Base-by-base conservation (phyloP, 2,888 invertebrate species). In the Sinodicranocentrus sp. region DNA sequence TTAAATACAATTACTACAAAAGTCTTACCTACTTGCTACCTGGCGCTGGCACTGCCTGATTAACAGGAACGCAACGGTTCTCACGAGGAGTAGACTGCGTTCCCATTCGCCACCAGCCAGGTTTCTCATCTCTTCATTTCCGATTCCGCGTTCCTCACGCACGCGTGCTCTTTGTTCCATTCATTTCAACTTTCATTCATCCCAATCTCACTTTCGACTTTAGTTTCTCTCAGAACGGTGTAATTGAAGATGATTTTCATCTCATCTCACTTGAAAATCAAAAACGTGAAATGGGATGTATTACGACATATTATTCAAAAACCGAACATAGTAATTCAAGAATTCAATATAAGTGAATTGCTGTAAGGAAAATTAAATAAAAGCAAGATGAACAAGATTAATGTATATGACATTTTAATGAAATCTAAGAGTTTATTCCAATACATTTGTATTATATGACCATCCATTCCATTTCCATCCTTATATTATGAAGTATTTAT, bases 371-470 rank as follows among this genome's bases (percentile, higher is more conserved):
- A n/a, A n/a, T n/a, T n/a, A n/a, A n/a, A 65, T 65, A 39, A 26
- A 70, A 21, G 28, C 5, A 52, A 54, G 17, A 26, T 65, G 19
- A 65, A 65, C 19, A 33, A 65, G 17, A 19, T 65, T 19, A 17
- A n/a, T n/a, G n/a, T n/a, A n/a, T 13, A n/a, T 57, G 57, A 13
- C 6, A 57, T 57, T 52, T 57, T 73, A 73, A 73, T 73, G 73
- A 73, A 73, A 73, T 73, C 73, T 73, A 73, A 23, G 57, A 63
- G 73, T 73, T 73, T 73, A 73, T 73, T 73, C 63, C 61, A 73
- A 73, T 48, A 61, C 61, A 73, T 63, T 28, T 48, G 26, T 44
- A n/a, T 44, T 44, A 67, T 48, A 63, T 73, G 61, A 73, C 63
- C 68, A 68, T 68, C 52, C 68, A 67, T 33, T 68, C 52, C 68